These are phyloP conservation scores for Eupsilia transversa DNA, from an alignment of 2,888 invertebrate genomes.

Conservation along the genomic window DNA sequence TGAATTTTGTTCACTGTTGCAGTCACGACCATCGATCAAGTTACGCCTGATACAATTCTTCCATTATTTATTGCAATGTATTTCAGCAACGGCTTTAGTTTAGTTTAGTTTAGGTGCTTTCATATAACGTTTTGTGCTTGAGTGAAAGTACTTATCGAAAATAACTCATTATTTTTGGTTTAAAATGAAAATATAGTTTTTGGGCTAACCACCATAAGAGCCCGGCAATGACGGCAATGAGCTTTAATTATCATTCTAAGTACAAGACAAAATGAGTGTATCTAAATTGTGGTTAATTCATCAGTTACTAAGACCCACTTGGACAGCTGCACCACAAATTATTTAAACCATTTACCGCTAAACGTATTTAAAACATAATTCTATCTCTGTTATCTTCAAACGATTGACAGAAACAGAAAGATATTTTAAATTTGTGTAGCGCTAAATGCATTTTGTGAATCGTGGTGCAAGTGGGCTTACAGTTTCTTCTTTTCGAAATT, in stretches of 20 bases:
- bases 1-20: constrained; percentile 54
- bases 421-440: neutral
- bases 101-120: constrained; percentile 6
- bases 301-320: neutral
- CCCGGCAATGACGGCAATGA: neutral
- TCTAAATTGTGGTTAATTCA: neutral
- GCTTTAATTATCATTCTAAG: neutral
- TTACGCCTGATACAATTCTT: constrained; percentile 46
- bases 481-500: neutral
- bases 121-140: constrained; percentile 3
- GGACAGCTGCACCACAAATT: too few species aligned
- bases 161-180: neutral
- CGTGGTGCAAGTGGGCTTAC: neutral
- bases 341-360: neutral
- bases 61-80: constrained; percentile 57
- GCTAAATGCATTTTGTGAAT: neutral
- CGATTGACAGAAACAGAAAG: neutral
- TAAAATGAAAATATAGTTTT: neutral
- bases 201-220: neutral
- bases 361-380: neutral
- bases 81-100: constrained; percentile 39
- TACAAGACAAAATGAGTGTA: neutral
- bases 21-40: constrained; percentile 63
- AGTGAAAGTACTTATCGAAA: neutral
- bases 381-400: neutral